phyloP scores from a whole-genome alignment of 2,797 vertebrate genomes.

The Lerista edwardsae region DNA sequence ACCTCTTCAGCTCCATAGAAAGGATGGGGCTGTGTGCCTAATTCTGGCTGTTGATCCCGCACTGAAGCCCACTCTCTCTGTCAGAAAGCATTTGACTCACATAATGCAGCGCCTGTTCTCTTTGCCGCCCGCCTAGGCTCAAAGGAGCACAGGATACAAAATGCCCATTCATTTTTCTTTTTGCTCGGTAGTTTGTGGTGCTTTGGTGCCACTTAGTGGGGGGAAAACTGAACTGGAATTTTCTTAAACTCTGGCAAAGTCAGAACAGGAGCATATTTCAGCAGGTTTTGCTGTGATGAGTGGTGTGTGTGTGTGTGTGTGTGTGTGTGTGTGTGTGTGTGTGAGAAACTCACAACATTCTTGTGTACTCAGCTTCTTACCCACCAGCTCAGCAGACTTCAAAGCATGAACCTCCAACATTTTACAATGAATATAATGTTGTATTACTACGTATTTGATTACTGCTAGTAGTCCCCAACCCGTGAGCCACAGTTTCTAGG shows the following conservation, averaged over 20 bases:
- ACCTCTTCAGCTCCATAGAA: background rate
- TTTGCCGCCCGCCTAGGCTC: conserved; percentile 31
- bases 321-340: no score
- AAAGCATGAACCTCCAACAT: background rate
- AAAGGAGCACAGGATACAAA: conserved; percentile 47
- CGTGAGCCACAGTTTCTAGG: no score
- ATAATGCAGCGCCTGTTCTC: conserved; percentile 16
- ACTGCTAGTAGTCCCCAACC: background rate
- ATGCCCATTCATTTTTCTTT: conserved; percentile 64
- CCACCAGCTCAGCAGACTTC: background rate
- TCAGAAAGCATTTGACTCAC: background rate
- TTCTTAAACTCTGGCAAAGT: conserved; percentile 46
- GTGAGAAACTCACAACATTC: background rate
- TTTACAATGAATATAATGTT: background rate
- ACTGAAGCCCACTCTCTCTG: conserved; percentile 9
- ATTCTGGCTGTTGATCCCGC: background rate
- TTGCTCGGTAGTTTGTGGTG: conserved; percentile 65
- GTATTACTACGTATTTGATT: background rate
- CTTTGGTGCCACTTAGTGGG: conserved; percentile 81
- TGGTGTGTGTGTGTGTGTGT: no score
- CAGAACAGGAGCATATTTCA: background rate
- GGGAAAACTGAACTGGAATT: conserved; percentile 74
- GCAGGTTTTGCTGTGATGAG: background rate
- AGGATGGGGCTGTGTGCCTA: rapidly evolving
- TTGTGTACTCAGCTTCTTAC: background rate